A percentile compares a stretch with the other conserved stretches of the same genome.
These are phyloP conservation scores for Nothura maculosa DNA, from an alignment of 2,797 vertebrate genomes.

Conservation along the genomic window DNA sequence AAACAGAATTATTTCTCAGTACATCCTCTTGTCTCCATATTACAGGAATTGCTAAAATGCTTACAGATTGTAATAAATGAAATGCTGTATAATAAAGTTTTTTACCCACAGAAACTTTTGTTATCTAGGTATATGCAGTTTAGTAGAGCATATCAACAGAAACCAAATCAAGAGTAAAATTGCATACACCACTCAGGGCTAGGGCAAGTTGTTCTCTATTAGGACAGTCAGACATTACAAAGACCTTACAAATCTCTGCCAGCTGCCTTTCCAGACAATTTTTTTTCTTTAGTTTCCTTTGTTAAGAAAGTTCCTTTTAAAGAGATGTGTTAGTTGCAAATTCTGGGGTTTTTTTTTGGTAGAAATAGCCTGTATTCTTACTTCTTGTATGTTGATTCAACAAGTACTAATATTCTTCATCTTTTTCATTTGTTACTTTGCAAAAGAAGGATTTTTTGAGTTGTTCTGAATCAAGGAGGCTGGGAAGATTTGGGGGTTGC, in stretches of 20 bases:
- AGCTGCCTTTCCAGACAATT: neutral
- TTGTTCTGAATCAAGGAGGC: neutral
- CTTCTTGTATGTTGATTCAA: neutral
- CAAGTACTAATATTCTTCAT: neutral
- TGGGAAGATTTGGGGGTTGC: neutral
- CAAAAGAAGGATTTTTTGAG: neutral
- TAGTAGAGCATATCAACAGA: neutral
- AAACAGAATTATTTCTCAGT: neutral
- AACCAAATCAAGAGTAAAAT: neutral
- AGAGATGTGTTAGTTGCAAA: neutral
- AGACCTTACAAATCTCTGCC: neutral
- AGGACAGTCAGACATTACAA: neutral
- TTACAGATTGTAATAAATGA: neutral
- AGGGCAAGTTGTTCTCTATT: neutral
- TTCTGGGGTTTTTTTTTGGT: neutral
- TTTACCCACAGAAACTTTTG: neutral
- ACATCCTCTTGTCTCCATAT: neutral
- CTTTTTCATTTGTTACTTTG: neutral
- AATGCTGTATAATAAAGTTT: neutral
- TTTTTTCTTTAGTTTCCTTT: neutral
- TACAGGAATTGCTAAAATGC: neutral
- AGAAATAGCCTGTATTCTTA: neutral
- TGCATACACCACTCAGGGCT: neutral
- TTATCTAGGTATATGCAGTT: neutral
- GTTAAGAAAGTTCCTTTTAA: neutral